Percentiles rank a stretch among this genome's conserved stretches.
Conservation (phyloP, 1,140 invertebrate genomes). For the Armadillidium nasatum region DNA sequence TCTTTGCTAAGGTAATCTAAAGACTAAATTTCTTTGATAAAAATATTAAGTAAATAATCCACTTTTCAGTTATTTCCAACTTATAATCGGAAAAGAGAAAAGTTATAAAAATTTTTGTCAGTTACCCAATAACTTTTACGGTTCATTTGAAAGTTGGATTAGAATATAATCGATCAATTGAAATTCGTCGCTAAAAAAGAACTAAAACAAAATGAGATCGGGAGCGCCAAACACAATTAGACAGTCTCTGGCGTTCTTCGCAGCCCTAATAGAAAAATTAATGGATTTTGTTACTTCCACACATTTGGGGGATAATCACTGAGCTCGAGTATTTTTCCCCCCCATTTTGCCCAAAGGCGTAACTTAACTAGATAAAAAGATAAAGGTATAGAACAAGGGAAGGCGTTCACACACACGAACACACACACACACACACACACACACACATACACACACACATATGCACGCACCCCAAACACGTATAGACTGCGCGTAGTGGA, state of each 20-base stretch:
- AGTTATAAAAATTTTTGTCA: constrained; percentile 27
- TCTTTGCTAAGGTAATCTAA: background rate
- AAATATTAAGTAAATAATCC: background rate
- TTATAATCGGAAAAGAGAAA: constrained; percentile 18
- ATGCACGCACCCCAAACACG: too few species aligned
- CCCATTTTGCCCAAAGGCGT: too few species aligned
- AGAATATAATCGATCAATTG: background rate
- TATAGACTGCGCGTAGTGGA: too few species aligned
- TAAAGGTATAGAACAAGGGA: too few species aligned
- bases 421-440: too few species aligned
- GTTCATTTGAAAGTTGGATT: background rate
- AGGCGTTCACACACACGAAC: too few species aligned
- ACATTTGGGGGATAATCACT: constrained; percentile 23
- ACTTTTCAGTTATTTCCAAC: background rate
- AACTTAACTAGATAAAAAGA: too few species aligned
- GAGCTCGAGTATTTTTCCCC: background rate
- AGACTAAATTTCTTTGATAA: constrained; percentile 11
- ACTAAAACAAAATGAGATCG: constrained; percentile 29
- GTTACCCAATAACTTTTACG: background rate
- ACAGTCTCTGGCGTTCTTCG: constrained; percentile 18
- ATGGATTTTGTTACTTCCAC: constrained; percentile 31
- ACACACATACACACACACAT: too few species aligned
- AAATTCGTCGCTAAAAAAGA: constrained; percentile 4
- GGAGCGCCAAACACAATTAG: background rate
- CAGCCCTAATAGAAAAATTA: constrained; percentile 31